Percentiles rank a stretch among this genome's conserved stretches.
Evolutionary conservation across 1,140 invertebrate species (phyloP).

Genomic region (Drosophila lini): DNA sequence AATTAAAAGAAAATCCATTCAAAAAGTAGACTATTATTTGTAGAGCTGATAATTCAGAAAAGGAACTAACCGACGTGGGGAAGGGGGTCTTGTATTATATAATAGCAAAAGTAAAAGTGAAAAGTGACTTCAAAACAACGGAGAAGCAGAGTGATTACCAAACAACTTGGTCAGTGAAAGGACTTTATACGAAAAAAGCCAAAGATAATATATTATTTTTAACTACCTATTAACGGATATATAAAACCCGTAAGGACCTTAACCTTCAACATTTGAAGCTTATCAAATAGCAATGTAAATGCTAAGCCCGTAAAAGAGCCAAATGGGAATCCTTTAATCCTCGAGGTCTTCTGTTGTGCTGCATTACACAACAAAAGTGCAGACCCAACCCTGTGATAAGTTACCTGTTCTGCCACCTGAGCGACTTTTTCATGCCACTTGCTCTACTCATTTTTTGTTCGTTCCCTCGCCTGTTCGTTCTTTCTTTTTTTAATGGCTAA

Average conservation of each 20-base stretch:
- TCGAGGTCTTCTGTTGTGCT: constrained; percentile 22
- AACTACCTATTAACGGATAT: neutral
- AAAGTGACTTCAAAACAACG: constrained; percentile 46
- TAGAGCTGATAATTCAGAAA: neutral
- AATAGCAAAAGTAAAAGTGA: constrained; percentile 52
- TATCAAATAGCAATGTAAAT: constrained; percentile 11
- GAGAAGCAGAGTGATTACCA: constrained; percentile 59
- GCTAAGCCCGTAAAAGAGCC: constrained; percentile 2
- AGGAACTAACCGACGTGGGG: neutral
- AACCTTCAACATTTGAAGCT: constrained; percentile 19
- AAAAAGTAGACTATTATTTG: neutral
- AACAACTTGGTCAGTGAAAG: constrained; percentile 31
- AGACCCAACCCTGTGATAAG: constrained; percentile 21
- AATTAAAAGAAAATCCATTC: constrained; percentile 18
- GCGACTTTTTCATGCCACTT: constrained; percentile 41
- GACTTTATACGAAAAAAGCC: constrained; percentile 1
- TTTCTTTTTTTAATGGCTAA: constrained; percentile 62
- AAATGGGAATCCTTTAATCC: constrained; percentile 26
- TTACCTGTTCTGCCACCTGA: constrained; percentile 38
- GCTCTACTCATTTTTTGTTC: constrained; percentile 26
- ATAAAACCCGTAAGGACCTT: neutral
- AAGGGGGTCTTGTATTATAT: constrained; percentile 53
- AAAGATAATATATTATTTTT: neutral
- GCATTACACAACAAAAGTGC: constrained; percentile 46
- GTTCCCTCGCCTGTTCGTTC: constrained; percentile 9